Conservation (phyloP, 2,888 invertebrate species). For the Drosophila rubida region DNA sequence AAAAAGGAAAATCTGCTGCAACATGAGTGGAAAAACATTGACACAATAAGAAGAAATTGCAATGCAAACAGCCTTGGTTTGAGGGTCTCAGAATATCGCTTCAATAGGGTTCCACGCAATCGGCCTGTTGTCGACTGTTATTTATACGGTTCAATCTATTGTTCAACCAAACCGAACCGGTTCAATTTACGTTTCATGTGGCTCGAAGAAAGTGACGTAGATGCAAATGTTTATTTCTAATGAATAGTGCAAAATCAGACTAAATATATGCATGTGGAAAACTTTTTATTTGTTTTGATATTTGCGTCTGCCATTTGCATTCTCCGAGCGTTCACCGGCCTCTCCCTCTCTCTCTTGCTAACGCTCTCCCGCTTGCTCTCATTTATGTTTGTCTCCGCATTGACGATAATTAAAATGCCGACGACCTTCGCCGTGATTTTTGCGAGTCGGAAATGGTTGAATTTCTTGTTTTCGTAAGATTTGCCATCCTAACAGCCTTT, state of each 20-base stretch:
- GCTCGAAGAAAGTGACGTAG: conserved; percentile 15
- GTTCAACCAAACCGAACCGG: conserved; percentile 48
- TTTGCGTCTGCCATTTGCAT: conserved; percentile 35
- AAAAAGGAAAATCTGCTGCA: conserved; percentile 18
- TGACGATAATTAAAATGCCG: conserved; percentile 34
- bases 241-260: conserved; percentile 13
- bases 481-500: background rate
- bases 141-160: conserved; percentile 11
- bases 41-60: conserved; percentile 11
- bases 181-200: conserved; percentile 40
- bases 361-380: background rate
- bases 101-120: conserved; percentile 15
- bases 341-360: background rate
- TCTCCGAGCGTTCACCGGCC: conserved; percentile 7
- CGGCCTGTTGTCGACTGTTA: background rate
- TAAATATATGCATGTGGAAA: background rate
- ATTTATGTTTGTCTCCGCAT: background rate
- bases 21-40: conserved; percentile 7
- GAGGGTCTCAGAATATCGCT: background rate
- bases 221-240: conserved; percentile 22
- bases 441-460: conserved; percentile 22
- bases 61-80: conserved; percentile 4
- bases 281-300: conserved; percentile 40
- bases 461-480: conserved; percentile 19
- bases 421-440: conserved; percentile 41